Evolutionary conservation across 2,113 vertebrate genomes (phyloP), one percentile per base, ranked within the genome.

Genomic region (Tympanuchus pallidicinctus): DNA sequence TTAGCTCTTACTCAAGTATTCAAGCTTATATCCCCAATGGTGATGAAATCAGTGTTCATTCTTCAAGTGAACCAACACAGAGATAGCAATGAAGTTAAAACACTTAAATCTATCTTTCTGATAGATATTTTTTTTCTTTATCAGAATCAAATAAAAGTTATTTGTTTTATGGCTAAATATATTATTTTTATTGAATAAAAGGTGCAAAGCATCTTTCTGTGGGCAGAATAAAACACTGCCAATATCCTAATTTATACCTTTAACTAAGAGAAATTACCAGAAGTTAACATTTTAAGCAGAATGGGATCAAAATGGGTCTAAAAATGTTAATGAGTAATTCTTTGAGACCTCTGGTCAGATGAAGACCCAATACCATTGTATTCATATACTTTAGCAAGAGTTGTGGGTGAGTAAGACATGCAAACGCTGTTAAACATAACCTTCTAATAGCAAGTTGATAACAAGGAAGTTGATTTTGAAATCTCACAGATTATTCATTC

Each of bases 101-200:
- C 45, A 66, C 21, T 88, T 94, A 75, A 82, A 36, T 32, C 52
- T 61, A 59, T 77, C 80, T 95, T 86, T 72, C 71, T 52, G 9
- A 34, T 70, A 45, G 28, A 76, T 69, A 78, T 5, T 28, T 27
- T 10, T 75, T 73, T 86, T 22, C 30, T 43, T n/a, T 43, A 79
- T 70, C 34, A 47, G 81, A 95, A 75, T 1, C 43, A 34, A 87
- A 73, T 45, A 66, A 22, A 85, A 78, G 16, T 57, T 45, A 50
- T 71, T 89, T 93, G 12, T 54, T 72, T 87, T 87, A 60, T 47
- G n/a, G 57, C 18, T 94, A 82, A 94, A 94, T 78, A 90, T 87
- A 54, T 89, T 84, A 87, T 72, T 15, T 93, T 97, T 77, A 93
- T 94, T 91, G 91, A 97, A 95, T 36, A 83, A 28, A 69, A 90